Evolutionary conservation across 2,797 vertebrate species (phyloP).

Genomic region (Etheostoma nigrum): DNA sequence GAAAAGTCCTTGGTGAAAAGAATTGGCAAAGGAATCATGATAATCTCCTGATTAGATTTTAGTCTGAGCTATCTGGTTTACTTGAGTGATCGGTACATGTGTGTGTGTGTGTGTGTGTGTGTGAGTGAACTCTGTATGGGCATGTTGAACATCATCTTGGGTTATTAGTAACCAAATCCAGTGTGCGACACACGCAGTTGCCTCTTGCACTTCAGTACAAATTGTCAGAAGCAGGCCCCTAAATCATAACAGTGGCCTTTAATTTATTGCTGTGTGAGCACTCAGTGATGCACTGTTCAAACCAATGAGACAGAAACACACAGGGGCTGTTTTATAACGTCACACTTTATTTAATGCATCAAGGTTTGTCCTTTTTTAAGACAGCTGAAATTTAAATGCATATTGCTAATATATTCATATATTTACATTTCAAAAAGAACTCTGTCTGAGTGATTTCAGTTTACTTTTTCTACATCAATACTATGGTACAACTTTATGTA

Average conservation of each 20-base stretch:
- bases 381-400: constrained; percentile 48
- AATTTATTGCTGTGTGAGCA: constrained; percentile 77
- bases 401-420: constrained; percentile 34
- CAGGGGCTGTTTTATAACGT: constrained; percentile 32
- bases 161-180: constrained; percentile 66
- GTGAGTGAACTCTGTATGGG: constrained; percentile 20
- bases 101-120: too few species aligned
- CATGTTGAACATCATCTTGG: constrained; percentile 28
- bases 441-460: constrained; percentile 6
- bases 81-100: constrained; percentile 4
- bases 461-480: constrained; percentile 4
- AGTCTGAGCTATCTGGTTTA: constrained; percentile 1
- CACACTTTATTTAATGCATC: constrained; percentile 47
- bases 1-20: constrained; percentile 43
- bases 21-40: constrained; percentile 33
- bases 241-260: constrained; percentile 65
- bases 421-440: constrained; percentile 26
- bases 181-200: constrained; percentile 17
- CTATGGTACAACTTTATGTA: neutral
- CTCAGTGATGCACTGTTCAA: constrained; percentile 64
- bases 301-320: constrained; percentile 59
- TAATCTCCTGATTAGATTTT: constrained; percentile 30
- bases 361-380: constrained; percentile 11
- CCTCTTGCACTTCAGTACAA: constrained; percentile 28
- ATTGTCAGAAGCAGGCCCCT: constrained; percentile 56